Evolutionary conservation across 2,113 vertebrate genomes (phyloP).

Genomic region (Pogonocichla stellata): DNA sequence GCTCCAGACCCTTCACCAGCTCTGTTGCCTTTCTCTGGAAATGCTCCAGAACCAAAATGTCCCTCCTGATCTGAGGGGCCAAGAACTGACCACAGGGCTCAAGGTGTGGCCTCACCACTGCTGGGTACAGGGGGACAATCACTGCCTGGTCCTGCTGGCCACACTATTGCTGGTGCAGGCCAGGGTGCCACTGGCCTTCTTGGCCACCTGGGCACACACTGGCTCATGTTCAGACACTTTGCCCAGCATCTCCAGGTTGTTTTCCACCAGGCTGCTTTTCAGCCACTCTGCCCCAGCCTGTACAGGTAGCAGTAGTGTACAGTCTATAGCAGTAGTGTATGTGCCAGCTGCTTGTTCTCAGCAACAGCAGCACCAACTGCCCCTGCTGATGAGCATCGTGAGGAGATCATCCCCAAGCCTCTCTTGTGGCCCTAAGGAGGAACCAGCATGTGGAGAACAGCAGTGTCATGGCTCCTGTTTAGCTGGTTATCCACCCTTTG

Average conservation of each 20-base stretch:
- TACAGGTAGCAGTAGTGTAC: background rate
- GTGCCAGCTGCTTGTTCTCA: background rate
- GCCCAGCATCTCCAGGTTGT: background rate
- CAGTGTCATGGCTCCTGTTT: background rate
- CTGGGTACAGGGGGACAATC: background rate
- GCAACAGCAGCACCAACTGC: rapidly evolving
- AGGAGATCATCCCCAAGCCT: background rate
- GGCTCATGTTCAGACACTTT: background rate
- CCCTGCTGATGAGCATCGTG: background rate
- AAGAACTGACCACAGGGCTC: background rate
- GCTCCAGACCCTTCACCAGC: background rate
- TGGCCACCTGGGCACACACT: background rate
- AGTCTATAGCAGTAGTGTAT: too few relatives aligned
- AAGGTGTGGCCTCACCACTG: background rate
- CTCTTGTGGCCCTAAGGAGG: background rate
- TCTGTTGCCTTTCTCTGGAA: background rate
- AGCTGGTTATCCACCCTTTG: background rate
- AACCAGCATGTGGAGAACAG: background rate
- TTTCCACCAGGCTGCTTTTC: background rate
- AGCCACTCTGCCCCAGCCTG: background rate
- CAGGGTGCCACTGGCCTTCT: background rate
- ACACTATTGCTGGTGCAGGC: background rate
- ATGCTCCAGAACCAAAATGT: background rate
- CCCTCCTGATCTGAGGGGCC: background rate
- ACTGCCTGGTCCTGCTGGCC: background rate